phyloP scores from a whole-genome alignment of 23 tunicate species.

The Phallusia fumigata region DNA sequence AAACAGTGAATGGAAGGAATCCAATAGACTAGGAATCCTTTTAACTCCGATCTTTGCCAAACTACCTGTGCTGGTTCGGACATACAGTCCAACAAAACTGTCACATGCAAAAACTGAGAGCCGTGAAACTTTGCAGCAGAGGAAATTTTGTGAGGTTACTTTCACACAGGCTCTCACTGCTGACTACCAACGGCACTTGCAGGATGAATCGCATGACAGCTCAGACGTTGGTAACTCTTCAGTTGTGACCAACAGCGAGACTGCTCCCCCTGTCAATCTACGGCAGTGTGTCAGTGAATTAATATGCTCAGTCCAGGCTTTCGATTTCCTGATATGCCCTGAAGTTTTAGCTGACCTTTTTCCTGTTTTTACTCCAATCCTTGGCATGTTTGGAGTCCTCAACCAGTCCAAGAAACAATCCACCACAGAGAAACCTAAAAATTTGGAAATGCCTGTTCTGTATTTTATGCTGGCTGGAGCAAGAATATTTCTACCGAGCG shows the following conservation, averaged over 20 bases:
- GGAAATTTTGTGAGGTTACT: slow-evolving; percentile 59
- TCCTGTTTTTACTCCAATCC: slow-evolving; percentile 28
- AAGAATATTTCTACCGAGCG: slow-evolving; percentile 38
- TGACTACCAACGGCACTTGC: slow-evolving; percentile 47
- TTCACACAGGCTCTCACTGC: slow-evolving; percentile 57
- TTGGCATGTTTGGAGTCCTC: neutral
- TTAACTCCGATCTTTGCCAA: slow-evolving; percentile 44
- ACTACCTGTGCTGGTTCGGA: slow-evolving; percentile 49
- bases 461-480: slow-evolving; percentile 33
- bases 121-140: slow-evolving; percentile 25
- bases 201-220: slow-evolving; percentile 18
- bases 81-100: slow-evolving; percentile 21
- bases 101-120: neutral
- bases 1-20: neutral
- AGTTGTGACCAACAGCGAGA: slow-evolving; percentile 16
- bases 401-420: neutral
- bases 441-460: slow-evolving; percentile 34
- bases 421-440: neutral
- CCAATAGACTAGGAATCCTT: slow-evolving; percentile 6
- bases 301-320: slow-evolving; percentile 49
- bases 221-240: slow-evolving; percentile 32
- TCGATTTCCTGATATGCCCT: slow-evolving; percentile 51
- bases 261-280: neutral
- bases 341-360: slow-evolving; percentile 1
- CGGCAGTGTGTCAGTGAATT: slow-evolving; percentile 41